Evolutionary conservation across 2,888 invertebrate species (phyloP).

Genomic region (Mythimna albipuncta): DNA sequence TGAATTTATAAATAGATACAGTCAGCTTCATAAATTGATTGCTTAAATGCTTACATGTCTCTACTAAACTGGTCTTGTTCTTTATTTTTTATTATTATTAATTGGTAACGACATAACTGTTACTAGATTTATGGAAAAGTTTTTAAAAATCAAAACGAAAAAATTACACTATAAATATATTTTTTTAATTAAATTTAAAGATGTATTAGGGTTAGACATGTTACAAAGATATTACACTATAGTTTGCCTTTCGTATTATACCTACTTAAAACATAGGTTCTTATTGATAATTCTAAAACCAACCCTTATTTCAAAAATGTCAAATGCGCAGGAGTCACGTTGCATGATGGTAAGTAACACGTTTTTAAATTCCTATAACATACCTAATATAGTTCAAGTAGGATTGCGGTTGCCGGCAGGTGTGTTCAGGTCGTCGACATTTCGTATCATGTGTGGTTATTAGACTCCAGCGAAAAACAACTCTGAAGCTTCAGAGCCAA

Average conservation of each 20-base stretch:
- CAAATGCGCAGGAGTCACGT: conserved; percentile 51
- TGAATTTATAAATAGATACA: conserved; percentile 13
- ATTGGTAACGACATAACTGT: too few relatives aligned
- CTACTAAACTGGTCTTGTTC: too few relatives aligned
- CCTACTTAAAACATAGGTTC: background rate
- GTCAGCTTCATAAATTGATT: background rate
- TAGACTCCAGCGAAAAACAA: conserved; percentile 37
- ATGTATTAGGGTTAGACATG: background rate
- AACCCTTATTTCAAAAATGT: conserved; percentile 44
- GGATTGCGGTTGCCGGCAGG: conserved; percentile 80
- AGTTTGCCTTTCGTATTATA: background rate
- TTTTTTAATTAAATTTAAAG: too few relatives aligned
- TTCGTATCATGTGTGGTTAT: conserved; percentile 68
- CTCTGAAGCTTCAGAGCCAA: conserved; percentile 23
- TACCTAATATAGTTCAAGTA: conserved; percentile 74
- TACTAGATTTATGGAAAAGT: too few relatives aligned
- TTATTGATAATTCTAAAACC: background rate
- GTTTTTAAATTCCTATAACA: conserved; percentile 70
- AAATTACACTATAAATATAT: too few relatives aligned
- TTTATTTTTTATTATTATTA: background rate
- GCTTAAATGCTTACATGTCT: background rate
- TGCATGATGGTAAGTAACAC: conserved; percentile 57
- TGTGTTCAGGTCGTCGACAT: conserved; percentile 83
- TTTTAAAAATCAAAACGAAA: background rate
- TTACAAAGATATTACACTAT: too few relatives aligned